Evolutionary conservation across 2,113 vertebrate genomes (phyloP).

Genomic region (Larimichthys crocea): DNA sequence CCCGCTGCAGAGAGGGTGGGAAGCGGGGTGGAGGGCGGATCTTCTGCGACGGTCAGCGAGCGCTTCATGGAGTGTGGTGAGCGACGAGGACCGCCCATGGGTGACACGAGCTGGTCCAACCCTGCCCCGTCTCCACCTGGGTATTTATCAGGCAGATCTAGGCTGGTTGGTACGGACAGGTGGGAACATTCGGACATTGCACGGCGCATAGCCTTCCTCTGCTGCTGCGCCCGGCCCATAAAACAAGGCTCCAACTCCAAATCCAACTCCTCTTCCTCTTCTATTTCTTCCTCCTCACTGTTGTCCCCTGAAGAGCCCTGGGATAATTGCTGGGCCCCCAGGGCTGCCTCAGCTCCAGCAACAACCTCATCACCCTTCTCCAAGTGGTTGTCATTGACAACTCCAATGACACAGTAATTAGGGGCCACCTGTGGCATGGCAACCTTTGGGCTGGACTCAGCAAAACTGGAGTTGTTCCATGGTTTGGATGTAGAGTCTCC

Average conservation of each 20-base stretch:
- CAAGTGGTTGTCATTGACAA: conserved; percentile 67
- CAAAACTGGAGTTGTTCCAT: conserved; percentile 85
- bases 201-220: conserved; percentile 91
- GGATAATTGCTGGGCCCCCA: conserved; percentile 32
- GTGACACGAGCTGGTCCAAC: conserved; percentile 76
- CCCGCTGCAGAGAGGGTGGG: conserved; percentile 74
- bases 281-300: conserved; percentile 74
- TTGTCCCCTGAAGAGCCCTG: conserved; percentile 74
- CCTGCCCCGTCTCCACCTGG: conserved; percentile 81
- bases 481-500: conserved; percentile 56
- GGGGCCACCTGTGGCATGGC: conserved; percentile 79
- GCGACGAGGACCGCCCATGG: conserved; percentile 76
- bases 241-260: conserved; percentile 73
- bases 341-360: conserved; percentile 13
- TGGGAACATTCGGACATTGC: conserved; percentile 97
- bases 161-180: conserved; percentile 90
- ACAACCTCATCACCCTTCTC: conserved; percentile 41
- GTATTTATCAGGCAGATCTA: conserved; percentile 91
- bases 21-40: conserved; percentile 81
- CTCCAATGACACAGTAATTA: conserved; percentile 78
- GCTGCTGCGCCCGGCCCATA: conserved; percentile 85
- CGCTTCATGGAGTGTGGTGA: conserved; percentile 85
- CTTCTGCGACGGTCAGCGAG: conserved; percentile 89
- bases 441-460: conserved; percentile 61
- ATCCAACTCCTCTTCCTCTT: conserved; percentile 64